Evolutionary conservation across 2,797 vertebrate species (phyloP).

Genomic region (Smutsia temminckii): DNA sequence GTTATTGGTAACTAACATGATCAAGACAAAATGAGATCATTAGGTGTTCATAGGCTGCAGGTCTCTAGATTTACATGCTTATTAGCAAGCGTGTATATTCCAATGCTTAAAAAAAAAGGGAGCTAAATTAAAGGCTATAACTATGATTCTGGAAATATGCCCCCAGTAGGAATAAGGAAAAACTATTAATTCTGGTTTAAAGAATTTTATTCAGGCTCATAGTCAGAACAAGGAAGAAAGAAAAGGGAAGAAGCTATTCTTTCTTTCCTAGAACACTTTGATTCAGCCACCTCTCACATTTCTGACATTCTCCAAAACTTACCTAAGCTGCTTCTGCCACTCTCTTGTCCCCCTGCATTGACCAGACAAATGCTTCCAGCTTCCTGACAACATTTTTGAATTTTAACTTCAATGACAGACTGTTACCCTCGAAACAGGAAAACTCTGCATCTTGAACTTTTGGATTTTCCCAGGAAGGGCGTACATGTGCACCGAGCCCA

Average conservation of each 20-base stretch:
- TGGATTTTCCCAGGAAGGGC: background rate
- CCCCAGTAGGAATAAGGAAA: background rate
- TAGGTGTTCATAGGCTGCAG: background rate
- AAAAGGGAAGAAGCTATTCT: background rate
- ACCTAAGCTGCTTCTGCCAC: background rate
- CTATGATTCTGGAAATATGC: background rate
- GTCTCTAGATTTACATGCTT: background rate
- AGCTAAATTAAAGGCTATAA: background rate
- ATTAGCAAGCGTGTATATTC: background rate
- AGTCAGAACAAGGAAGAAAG: background rate
- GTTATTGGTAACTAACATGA: background rate
- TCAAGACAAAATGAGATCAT: background rate
- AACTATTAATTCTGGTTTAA: background rate
- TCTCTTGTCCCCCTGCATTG: background rate
- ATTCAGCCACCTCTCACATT: background rate
- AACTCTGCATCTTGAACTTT: background rate
- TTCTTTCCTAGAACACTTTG: background rate
- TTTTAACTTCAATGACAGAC: background rate
- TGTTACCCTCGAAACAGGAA: background rate
- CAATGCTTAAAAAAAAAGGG: no score
- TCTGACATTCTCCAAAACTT: background rate
- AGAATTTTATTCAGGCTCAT: background rate
- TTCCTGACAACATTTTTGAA: background rate
- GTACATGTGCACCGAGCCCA: background rate
- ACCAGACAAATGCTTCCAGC: background rate